phyloP scores from a whole-genome alignment of 1,140 invertebrate genomes.

The Ips nitidus region DNA sequence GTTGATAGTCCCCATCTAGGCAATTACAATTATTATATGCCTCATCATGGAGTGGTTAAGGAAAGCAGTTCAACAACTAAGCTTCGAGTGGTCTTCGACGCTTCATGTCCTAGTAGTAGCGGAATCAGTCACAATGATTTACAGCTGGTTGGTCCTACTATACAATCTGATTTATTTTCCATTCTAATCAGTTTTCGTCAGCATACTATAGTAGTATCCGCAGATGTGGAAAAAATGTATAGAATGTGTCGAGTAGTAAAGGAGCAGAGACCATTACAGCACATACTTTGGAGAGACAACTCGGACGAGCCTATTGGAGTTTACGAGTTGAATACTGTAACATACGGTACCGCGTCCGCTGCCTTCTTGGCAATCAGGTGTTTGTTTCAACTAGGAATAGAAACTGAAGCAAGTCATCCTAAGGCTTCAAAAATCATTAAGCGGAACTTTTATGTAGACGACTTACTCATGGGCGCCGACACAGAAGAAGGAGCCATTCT shows the following conservation, averaged over 20 bases:
- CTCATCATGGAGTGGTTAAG: constrained; percentile 51
- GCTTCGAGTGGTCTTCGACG: constrained; percentile 49
- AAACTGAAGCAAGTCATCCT: constrained; percentile 34
- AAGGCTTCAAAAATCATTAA: constrained; percentile 32
- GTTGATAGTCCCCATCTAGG: neutral
- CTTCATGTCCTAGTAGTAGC: constrained; percentile 39
- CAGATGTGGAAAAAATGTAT: constrained; percentile 51
- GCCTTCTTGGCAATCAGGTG: constrained; percentile 41
- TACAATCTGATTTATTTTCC: constrained; percentile 43
- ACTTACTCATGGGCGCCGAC: too few relatives aligned
- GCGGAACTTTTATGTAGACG: constrained; percentile 50
- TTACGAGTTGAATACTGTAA: constrained; percentile 42
- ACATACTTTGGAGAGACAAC: constrained; percentile 51
- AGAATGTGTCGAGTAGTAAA: constrained; percentile 46
- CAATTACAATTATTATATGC: constrained; percentile 47
- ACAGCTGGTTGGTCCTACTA: constrained; percentile 38
- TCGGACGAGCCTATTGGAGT: neutral
- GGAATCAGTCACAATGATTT: constrained; percentile 41
- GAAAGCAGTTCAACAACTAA: constrained; percentile 44
- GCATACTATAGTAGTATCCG: constrained; percentile 40
- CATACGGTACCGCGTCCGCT: constrained; percentile 43
- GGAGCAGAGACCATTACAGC: constrained; percentile 47
- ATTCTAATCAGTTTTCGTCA: constrained; percentile 45
- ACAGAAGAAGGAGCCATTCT: too few relatives aligned
- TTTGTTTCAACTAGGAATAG: constrained; percentile 36